phyloP scores from a whole-genome alignment of 2,113 vertebrate species.

The Nipponia nippon region DNA sequence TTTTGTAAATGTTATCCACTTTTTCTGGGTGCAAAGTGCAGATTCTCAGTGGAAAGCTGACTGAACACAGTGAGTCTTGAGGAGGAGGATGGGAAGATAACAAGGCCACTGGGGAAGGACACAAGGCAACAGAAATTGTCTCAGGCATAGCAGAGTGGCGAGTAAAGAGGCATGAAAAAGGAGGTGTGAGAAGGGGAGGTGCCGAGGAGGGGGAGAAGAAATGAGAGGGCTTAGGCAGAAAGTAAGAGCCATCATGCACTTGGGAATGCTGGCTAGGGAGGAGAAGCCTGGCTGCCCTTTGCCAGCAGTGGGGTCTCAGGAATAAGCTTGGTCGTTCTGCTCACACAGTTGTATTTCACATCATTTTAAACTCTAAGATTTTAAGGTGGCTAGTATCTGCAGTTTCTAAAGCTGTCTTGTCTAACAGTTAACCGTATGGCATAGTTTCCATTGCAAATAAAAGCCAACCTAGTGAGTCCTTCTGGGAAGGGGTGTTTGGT shows the following conservation, averaged over 20 bases:
- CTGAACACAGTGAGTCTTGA: background rate
- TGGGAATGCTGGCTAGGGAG: background rate
- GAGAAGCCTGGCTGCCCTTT: background rate
- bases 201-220: background rate
- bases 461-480: background rate
- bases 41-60: background rate
- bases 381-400: background rate
- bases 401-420: background rate
- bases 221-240: background rate
- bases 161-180: background rate
- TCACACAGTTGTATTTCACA: background rate
- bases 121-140: background rate
- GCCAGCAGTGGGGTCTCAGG: background rate
- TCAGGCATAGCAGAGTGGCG: background rate
- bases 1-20: constrained; percentile 21
- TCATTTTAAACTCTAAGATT: background rate
- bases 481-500: background rate
- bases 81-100: constrained; percentile 21
- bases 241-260: rapidly evolving
- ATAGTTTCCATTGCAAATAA: background rate
- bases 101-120: constrained; percentile 43
- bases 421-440: background rate
- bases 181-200: background rate
- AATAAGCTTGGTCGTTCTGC: background rate
- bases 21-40: constrained; percentile 26